A percentile compares a stretch with the other conserved stretches of the same genome.
Evolutionary conservation across 1,140 invertebrate species (phyloP).

Genomic region (Anadara kagoshimensis): DNA sequence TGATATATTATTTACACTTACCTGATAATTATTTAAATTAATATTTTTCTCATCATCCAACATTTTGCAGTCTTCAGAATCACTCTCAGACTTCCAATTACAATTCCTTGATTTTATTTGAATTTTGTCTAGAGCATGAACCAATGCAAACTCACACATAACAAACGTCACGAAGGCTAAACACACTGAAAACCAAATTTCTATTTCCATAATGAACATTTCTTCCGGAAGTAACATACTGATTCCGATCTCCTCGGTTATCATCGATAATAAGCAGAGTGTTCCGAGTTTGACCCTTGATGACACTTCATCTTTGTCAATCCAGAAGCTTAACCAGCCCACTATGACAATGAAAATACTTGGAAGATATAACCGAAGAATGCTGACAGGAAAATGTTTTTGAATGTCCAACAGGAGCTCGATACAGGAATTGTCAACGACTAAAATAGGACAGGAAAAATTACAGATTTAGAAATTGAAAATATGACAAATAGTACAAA

Average conservation of each 20-base stretch:
- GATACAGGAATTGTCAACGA: background rate
- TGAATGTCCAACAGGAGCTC: background rate
- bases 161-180: background rate
- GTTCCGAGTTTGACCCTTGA: background rate
- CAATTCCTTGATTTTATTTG: too few species aligned
- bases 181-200: slow-evolving; percentile 1
- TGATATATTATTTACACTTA: too few species aligned
- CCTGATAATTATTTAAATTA: too few species aligned
- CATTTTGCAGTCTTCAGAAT: too few species aligned
- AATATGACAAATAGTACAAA: too few species aligned
- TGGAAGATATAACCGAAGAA: slow-evolving; percentile 2
- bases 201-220: background rate
- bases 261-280: background rate
- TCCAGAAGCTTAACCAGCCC: slow-evolving; percentile 12
- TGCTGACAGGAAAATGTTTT: background rate
- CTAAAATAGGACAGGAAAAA: background rate
- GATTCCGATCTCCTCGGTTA: background rate
- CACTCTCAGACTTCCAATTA: too few species aligned
- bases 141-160: background rate
- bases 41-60: too few species aligned
- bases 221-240: background rate
- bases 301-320: background rate
- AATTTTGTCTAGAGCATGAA: background rate
- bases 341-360: slow-evolving; percentile 11
- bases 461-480: too few species aligned